Conservation (phyloP, 2,113 vertebrate genomes). For the Rhea pennata region DNA sequence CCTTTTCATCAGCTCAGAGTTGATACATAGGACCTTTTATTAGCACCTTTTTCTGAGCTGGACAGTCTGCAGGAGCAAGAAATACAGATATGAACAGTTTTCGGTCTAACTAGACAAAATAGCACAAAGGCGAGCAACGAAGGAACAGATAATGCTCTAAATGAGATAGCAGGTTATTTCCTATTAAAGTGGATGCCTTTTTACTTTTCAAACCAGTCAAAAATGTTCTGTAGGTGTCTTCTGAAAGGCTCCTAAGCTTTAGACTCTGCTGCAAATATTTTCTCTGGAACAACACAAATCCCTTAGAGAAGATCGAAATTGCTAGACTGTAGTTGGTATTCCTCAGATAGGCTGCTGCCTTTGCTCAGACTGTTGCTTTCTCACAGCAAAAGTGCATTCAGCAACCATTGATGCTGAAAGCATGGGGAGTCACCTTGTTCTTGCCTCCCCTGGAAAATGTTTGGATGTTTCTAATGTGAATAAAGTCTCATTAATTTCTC, state of each 20-base stretch:
- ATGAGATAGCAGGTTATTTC: neutral
- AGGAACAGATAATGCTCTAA: neutral
- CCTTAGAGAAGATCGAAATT: neutral
- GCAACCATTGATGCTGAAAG: neutral
- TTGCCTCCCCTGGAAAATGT: neutral
- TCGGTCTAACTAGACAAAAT: accelerated
- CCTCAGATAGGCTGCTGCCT: accelerated
- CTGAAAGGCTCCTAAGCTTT: neutral
- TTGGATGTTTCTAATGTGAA: neutral
- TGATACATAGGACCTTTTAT: neutral
- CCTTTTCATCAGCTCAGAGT: neutral
- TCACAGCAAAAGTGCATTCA: neutral
- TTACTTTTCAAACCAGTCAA: neutral
- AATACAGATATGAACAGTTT: neutral
- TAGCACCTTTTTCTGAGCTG: neutral
- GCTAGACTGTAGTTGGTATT: neutral
- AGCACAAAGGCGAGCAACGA: neutral
- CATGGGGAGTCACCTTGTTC: neutral
- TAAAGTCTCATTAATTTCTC: neutral
- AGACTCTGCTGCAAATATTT: neutral
- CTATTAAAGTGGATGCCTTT: too few relatives aligned
- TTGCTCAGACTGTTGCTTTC: neutral
- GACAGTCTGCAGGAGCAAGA: neutral
- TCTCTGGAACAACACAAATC: neutral
- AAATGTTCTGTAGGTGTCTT: neutral